Base-by-base conservation (phyloP, 2,797 vertebrate species). In the Platyrinchus mystaceus region DNA sequence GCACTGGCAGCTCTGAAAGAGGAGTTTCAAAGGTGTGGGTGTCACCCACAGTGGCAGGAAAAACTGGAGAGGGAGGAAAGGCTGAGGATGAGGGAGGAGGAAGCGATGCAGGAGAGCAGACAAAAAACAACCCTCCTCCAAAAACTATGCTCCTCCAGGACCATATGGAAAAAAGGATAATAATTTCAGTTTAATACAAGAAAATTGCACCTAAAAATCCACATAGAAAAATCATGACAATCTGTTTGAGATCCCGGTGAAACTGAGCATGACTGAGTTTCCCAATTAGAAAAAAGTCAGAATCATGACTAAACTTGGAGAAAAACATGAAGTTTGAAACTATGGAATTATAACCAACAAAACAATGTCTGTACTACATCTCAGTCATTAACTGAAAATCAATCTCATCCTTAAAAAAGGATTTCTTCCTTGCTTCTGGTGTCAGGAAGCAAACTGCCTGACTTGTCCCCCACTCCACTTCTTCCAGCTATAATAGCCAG, bases 91-190 rank as follows among this genome's bases (percentile, higher is more conserved):
- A 87, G 67, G 37, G 91, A 55, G 21, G 64, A 68, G 32, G 53
- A 44, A 1, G 9, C 0, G 2, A 83, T 37, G 32, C 21, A 71
- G 26, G 7, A 50, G 7, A 12, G 4, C 32, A 67, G 30, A 49
- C 16, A 14, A 55, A 41, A 85, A 30, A 10, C 3, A 1, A 10
- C 2, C 12, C 19, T 77, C 19, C 19, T 82, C 62, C 10, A 12
- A 20, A 2, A 30, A 1, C 1, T 5, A 6, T 8, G 3, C 7
- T 55, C 6, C 44, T 74, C 17, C 2, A 5, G 39, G 13, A 43
- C 44, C 12, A 12, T 36, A 27, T 0, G 1, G 21, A 46, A 13
- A 60, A 64, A 63, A 70, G 14, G 2, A 27, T 4, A 56, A 74
- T 11, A 5, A 14, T 22, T 80, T 32, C 32, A 4, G 0, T 41